Evolutionary conservation across 2,113 vertebrate species (phyloP).

Genomic region (Siphamia tubifer): DNA sequence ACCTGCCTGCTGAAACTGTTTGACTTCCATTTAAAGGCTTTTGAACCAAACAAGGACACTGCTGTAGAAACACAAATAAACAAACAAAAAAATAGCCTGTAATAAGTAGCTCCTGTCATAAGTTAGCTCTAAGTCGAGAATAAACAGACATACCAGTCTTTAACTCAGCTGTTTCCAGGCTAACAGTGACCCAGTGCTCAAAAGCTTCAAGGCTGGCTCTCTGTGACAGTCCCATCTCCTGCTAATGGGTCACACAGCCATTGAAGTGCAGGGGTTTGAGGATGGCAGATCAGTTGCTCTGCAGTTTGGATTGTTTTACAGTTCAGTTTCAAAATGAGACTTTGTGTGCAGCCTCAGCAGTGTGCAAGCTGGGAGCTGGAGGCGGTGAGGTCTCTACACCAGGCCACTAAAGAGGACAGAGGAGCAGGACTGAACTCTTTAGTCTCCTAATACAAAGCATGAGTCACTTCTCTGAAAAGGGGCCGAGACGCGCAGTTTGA

Average conservation of each 20-base stretch:
- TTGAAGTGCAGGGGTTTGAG: constrained; percentile 49
- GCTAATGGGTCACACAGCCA: constrained; percentile 66
- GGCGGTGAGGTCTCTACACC: constrained; percentile 40
- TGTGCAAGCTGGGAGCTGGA: constrained; percentile 39
- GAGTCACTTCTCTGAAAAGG: constrained; percentile 50
- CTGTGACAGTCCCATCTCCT: constrained; percentile 56
- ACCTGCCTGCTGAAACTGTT: constrained; percentile 30
- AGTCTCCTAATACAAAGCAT: constrained; percentile 47
- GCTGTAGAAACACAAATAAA: constrained; percentile 26
- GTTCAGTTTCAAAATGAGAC: constrained; percentile 37
- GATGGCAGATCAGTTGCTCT: constrained; percentile 42
- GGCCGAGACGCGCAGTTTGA: constrained; percentile 24
- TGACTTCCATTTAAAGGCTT: constrained; percentile 29
- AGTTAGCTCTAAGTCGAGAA: constrained; percentile 32
- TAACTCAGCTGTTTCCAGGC: constrained; percentile 28
- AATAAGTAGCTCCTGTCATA: constrained; percentile 41
- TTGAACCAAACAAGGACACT: constrained; percentile 31
- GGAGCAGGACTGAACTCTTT: constrained; percentile 45
- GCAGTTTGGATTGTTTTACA: constrained; percentile 45
- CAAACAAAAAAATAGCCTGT: constrained; percentile 17
- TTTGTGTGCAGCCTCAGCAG: constrained; percentile 23
- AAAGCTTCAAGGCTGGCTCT: constrained; percentile 61
- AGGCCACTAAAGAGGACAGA: constrained; percentile 43
- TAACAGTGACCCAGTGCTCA: constrained; percentile 44
- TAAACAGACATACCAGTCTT: constrained; percentile 30